Conservation (phyloP, 2,888 invertebrate species). For the Lamproptera curius region DNA sequence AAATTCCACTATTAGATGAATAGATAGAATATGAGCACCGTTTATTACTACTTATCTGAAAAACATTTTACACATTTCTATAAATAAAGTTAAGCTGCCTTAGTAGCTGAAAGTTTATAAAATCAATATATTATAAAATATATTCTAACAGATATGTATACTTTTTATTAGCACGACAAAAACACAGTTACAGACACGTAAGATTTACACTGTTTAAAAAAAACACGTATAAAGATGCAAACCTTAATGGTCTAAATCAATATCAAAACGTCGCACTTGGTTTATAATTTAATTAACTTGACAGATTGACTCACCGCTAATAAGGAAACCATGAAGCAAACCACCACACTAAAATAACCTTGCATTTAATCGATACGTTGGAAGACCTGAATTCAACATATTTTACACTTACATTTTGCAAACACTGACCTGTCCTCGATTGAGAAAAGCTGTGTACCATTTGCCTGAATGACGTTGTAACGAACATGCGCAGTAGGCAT, state of each 20-base stretch:
- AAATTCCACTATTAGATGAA: too few relatives aligned
- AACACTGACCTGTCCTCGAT: conserved; percentile 31
- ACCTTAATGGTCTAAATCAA: conserved; percentile 15
- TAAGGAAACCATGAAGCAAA: not conserved
- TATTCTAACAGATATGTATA: too few relatives aligned
- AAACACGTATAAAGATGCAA: too few relatives aligned
- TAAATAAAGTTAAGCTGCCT: too few relatives aligned
- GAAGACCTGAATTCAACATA: not conserved
- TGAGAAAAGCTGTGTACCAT: conserved; percentile 28
- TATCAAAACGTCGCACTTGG: conserved; percentile 22
- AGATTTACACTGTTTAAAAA: too few relatives aligned
- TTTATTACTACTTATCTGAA: too few relatives aligned
- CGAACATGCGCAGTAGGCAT: conserved; percentile 42
- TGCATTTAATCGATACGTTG: not conserved
- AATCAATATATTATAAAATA: too few relatives aligned
- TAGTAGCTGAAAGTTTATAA: too few relatives aligned
- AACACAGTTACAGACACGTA: too few relatives aligned
- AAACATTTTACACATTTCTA: too few relatives aligned
- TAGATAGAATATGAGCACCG: too few relatives aligned
- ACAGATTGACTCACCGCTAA: conserved; percentile 9
- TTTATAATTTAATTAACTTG: conserved; percentile 19
- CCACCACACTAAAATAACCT: not conserved
- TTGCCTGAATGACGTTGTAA: conserved; percentile 38
- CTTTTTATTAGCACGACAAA: too few relatives aligned
- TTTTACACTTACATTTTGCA: conserved; percentile 22